Base-by-base conservation (phyloP, 2,113 vertebrate genomes). In the Cromileptes altivelis region DNA sequence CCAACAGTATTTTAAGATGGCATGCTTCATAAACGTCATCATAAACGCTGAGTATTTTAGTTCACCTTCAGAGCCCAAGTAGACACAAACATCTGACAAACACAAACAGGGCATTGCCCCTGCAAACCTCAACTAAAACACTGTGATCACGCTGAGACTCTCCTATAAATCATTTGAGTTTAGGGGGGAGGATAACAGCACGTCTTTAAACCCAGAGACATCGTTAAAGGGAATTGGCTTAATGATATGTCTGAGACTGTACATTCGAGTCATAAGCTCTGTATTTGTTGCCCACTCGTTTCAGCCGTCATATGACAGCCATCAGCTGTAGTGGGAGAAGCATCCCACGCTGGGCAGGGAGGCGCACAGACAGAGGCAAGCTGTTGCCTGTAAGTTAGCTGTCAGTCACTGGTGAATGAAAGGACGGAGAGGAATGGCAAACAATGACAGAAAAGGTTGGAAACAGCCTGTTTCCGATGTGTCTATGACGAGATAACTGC, bases 211-310 rank as follows among this genome's bases (percentile, higher is more conserved):
- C 75, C 37, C 40, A 90, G 83, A 92, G 83, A 60, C 80, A 42
- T 86, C 73, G 60, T 91, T 93, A 89, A 81, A 92, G 86, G 71
- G 72, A 93, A 93, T 86, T 93, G 86, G 50, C 60, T 63, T 91
- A 91, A 94, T 92, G 85, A 92, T 57, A 94, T 17, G 90, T 87
- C 91, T 93, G 61, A 77, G 75, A 67, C 77, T 83, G 81, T 81
- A 81, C 69, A 78, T 81, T 84, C 47, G 49, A 78, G 77, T 90
- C 87, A 91, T 64, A 88, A 86, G 71, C 71, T 79, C 79, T 68
- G 79, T 61, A 69, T 89, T 82, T 86, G 75, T 86, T 86, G 82
- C 86, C 85, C 90, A 91, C 91, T 85, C 64, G 4, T 86, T 80
- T 70, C 37, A 85, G 80, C 49, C 56, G 27, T 78, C 64, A 67